Evolutionary conservation across 2,888 invertebrate genomes (phyloP).

Genomic region (Cryptocephalus moraei): DNA sequence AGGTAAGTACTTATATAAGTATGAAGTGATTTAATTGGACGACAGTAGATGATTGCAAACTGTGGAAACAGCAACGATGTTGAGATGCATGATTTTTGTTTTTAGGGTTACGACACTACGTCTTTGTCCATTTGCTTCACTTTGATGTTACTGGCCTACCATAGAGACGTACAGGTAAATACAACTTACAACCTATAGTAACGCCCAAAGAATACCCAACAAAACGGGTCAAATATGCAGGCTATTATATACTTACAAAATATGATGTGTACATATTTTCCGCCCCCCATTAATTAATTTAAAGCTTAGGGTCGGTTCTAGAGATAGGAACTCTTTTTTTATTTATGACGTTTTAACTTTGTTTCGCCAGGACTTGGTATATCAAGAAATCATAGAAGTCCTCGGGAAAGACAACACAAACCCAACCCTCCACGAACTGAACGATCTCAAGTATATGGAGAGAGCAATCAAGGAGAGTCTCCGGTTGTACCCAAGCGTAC

Average conservation of each 20-base stretch:
- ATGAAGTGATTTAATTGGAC: background rate
- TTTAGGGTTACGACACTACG: conserved; percentile 26
- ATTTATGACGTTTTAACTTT: background rate
- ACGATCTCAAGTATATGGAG: conserved; percentile 32
- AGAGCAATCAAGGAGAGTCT: conserved; percentile 34
- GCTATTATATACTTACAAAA: no score
- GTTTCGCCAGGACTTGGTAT: conserved; percentile 16
- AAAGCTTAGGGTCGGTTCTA: no score
- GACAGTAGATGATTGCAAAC: no score
- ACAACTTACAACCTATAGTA: no score
- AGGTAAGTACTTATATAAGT: conserved; percentile 20
- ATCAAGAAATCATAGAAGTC: conserved; percentile 22
- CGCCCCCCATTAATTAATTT: no score
- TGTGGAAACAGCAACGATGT: background rate
- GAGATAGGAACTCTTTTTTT: no score
- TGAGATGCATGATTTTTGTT: conserved; percentile 1
- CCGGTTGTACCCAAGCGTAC: conserved; percentile 33
- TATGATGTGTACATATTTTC: no score
- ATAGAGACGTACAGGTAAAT: conserved; percentile 19
- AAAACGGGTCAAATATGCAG: no score
- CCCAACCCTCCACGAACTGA: conserved; percentile 26
- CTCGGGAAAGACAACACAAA: conserved; percentile 17
- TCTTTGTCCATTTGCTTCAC: conserved; percentile 17
- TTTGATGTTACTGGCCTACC: conserved; percentile 19
- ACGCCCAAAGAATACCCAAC: no score